A percentile compares a stretch with the other conserved stretches of the same genome.
These are phyloP conservation scores for Dendrophyllia cribrosa DNA, from an alignment of 64 coral and sea anemone genomes.

Conservation along the genomic window DNA sequence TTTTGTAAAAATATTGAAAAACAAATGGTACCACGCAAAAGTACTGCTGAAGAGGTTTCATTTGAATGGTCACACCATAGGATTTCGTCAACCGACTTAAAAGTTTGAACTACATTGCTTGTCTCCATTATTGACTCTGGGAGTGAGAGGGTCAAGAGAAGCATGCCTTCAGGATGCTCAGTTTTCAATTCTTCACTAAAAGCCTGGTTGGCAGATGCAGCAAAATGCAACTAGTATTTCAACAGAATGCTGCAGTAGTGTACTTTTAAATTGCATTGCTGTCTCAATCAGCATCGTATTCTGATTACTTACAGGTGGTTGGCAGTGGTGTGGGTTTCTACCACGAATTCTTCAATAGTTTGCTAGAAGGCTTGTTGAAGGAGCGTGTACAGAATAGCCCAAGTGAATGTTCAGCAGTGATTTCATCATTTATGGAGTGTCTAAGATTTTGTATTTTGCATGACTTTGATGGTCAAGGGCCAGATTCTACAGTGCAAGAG, in stretches of 20 bases:
- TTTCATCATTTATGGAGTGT: slow-evolving; percentile 95
- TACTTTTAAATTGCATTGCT: background rate
- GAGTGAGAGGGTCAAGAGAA: no score
- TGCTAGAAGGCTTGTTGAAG: slow-evolving; percentile 70
- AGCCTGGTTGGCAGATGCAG: no score
- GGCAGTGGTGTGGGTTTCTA: slow-evolving; percentile 67
- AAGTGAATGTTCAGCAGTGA: slow-evolving; percentile 79
- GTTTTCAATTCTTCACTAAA: no score
- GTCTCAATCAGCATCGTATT: background rate
- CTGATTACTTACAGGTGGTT: slow-evolving; percentile 47
- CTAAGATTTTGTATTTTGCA: slow-evolving; percentile 74
- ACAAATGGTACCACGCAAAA: no score
- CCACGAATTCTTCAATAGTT: slow-evolving; percentile 78
- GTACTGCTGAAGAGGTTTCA: no score
- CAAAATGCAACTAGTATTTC: no score
- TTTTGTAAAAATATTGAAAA: no score
- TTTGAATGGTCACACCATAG: no score
- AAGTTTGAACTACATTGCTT: no score
- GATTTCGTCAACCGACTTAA: no score
- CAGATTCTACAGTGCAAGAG: slow-evolving; percentile 32
- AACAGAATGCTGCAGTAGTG: background rate
- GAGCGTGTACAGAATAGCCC: slow-evolving; percentile 71
- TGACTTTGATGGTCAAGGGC: background rate
- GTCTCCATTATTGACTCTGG: no score
- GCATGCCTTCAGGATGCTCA: no score